phyloP scores from a whole-genome alignment of 2,113 vertebrate genomes.

The Tetraodon nigroviridis region DNA sequence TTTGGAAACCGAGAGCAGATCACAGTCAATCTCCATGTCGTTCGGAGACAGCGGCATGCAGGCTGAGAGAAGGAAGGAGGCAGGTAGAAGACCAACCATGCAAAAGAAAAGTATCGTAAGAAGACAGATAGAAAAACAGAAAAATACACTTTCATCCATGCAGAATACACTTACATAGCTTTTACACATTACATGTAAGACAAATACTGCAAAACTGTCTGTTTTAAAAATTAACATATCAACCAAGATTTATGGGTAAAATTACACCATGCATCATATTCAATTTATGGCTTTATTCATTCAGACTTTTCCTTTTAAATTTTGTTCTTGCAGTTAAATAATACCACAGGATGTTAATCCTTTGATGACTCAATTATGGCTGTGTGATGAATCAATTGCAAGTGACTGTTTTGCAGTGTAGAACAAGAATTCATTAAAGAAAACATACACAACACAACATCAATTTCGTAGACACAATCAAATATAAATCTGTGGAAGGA shows the following conservation, averaged over 20 bases:
- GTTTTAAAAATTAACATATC: background rate
- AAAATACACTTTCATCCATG: conserved; percentile 63
- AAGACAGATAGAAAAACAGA: conserved; percentile 63
- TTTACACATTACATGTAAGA: conserved; percentile 43
- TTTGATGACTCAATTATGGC: background rate
- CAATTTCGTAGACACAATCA: conserved; percentile 27
- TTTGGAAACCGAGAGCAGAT: conserved; percentile 98
- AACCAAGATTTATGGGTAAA: no score
- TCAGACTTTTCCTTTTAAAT: background rate
- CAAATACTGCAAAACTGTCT: conserved; percentile 55
- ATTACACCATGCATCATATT: no score
- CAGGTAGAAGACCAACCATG: conserved; percentile 66
- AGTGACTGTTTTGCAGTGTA: conserved; percentile 55
- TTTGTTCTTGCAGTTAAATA: conserved; percentile 2
- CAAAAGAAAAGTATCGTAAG: conserved; percentile 60
- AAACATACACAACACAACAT: conserved; percentile 37
- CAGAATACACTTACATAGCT: conserved; percentile 49
- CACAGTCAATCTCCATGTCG: conserved; percentile 83
- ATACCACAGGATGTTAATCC: background rate
- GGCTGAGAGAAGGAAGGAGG: conserved; percentile 73
- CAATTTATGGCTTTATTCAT: background rate
- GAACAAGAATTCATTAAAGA: conserved; percentile 23
- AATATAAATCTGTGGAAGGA: conserved; percentile 46
- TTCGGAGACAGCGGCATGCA: conserved; percentile 69
- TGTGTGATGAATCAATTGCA: background rate